Evolutionary conservation across 2,797 vertebrate species (phyloP).

Genomic region (Neosalanx taihuensis): DNA sequence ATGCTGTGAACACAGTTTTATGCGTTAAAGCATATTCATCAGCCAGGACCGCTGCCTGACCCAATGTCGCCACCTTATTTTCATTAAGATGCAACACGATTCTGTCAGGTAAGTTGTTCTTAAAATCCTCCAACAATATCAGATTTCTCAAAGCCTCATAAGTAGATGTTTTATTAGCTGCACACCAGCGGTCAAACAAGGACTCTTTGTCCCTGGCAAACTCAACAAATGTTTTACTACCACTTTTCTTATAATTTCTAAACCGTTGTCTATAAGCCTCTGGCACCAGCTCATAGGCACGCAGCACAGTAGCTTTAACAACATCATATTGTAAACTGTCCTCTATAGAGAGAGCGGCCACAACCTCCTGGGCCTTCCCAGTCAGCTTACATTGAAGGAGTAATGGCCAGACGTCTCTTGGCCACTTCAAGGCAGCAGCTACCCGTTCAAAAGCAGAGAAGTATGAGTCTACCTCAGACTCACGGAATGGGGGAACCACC

Average conservation of each 20-base stretch:
- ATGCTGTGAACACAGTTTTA: no score
- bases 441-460: neutral
- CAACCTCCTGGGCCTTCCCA: neutral
- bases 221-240: neutral
- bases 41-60: no score
- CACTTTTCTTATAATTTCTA: neutral
- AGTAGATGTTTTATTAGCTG: neutral
- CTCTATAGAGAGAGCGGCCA: neutral
- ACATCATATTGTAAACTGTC: constrained; percentile 1
- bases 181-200: constrained; percentile 12
- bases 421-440: neutral
- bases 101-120: neutral
- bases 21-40: no score
- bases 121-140: constrained; percentile 16
- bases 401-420: neutral
- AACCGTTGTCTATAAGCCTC: constrained; percentile 12
- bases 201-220: constrained; percentile 6
- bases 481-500: no score
- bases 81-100: constrained; percentile 16
- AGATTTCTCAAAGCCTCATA: neutral
- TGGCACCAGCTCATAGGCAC: constrained; percentile 3
- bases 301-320: neutral
- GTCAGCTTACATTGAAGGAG: neutral
- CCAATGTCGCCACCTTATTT: no score
- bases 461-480: neutral